These are phyloP conservation scores for Brassicogethes aeneus DNA, from an alignment of 2,888 invertebrate species.

Conservation along the genomic window DNA sequence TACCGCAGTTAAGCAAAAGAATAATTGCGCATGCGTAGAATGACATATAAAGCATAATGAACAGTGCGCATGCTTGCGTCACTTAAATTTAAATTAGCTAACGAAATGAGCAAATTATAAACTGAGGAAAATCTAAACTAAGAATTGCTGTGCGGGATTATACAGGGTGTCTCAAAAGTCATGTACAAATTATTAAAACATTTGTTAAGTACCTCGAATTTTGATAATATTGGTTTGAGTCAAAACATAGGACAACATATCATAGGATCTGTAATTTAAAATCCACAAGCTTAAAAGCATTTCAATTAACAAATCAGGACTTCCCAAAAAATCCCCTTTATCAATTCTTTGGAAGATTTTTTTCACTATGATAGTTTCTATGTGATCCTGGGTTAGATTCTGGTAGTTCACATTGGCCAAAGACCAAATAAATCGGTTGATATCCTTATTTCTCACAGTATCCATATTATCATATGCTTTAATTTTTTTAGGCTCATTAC, in stretches of 20 bases:
- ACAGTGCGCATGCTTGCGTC: too few species aligned
- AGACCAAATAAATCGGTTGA: conserved; percentile 41
- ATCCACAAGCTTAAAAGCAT: conserved; percentile 39
- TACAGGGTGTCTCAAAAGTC: too few species aligned
- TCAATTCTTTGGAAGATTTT: conserved; percentile 26
- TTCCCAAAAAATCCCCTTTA: conserved; percentile 24
- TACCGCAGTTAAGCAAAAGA: too few species aligned
- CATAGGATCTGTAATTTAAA: conserved; percentile 30
- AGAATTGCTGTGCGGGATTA: too few species aligned
- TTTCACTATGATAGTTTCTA: conserved; percentile 29
- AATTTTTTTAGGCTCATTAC: conserved; percentile 27
- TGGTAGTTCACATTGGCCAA: conserved; percentile 31
- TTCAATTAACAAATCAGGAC: conserved; percentile 31
- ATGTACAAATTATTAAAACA: too few species aligned
- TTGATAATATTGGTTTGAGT: conserved; percentile 16
- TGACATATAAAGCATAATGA: too few species aligned
- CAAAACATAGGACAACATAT: conserved; percentile 29
- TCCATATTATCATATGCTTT: conserved; percentile 23
- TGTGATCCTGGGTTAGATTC: conserved; percentile 19
- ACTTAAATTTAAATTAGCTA: too few species aligned
- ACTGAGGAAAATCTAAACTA: too few species aligned
- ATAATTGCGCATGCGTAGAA: too few species aligned
- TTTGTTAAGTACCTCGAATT: conserved; percentile 19
- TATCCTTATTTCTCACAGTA: conserved; percentile 41
- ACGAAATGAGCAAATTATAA: too few species aligned